Conservation (phyloP, 2,888 invertebrate genomes). For the Nasonia oneida region DNA sequence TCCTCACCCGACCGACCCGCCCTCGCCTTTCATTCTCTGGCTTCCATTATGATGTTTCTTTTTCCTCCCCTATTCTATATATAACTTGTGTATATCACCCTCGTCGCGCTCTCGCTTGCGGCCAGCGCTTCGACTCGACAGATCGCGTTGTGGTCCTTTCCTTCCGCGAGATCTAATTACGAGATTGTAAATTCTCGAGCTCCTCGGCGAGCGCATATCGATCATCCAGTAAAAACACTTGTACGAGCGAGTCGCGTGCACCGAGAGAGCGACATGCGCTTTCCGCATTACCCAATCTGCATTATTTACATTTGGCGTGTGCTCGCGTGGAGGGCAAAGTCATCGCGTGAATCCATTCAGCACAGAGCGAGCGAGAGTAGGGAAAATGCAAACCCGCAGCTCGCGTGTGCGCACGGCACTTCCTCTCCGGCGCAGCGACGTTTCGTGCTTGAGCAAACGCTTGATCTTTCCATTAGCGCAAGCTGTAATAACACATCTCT, state of each 20-base stretch:
- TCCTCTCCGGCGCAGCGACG: constrained; percentile 13
- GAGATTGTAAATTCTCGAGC: not conserved
- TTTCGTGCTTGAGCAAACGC: constrained; percentile 44
- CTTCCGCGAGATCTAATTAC: not conserved
- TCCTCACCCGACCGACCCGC: not conserved
- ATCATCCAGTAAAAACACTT: not conserved
- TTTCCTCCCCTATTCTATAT: not conserved
- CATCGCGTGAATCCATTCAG: constrained; percentile 42
- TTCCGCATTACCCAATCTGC: constrained; percentile 27
- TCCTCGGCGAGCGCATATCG: not conserved
- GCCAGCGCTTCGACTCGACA: not conserved
- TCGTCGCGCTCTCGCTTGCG: not conserved
- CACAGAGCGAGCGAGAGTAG: not conserved
- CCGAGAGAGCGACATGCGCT: not conserved
- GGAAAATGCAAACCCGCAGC: constrained; percentile 37
- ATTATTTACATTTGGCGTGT: constrained; percentile 48
- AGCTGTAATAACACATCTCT: constrained; percentile 56
- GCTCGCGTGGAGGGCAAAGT: constrained; percentile 18
- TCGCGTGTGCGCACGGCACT: constrained; percentile 37
- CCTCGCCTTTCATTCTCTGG: constrained; percentile 25
- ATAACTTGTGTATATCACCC: not conserved
- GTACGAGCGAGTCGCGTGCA: not conserved
- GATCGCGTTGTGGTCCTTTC: not conserved
- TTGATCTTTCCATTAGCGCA: constrained; percentile 60
- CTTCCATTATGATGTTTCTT: constrained; percentile 25